Evolutionary conservation across 2,113 vertebrate genomes (phyloP), one percentile per base, ranked within the genome.

Genomic region (Saimiri boliviensis): DNA sequence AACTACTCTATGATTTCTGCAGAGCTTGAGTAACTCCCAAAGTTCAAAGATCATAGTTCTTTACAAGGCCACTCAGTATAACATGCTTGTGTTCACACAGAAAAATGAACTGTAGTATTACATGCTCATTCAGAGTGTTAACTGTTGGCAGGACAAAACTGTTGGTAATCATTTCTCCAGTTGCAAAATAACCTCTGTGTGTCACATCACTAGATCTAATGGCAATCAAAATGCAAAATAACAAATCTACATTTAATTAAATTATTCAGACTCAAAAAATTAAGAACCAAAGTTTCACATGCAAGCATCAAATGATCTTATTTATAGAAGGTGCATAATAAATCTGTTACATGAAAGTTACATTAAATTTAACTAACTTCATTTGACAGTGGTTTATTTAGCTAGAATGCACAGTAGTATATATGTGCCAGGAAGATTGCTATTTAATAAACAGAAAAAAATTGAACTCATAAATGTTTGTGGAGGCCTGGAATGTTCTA

Each of bases 81-180:
- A 97, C 90, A 30, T 93, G 93, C 84, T 20, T 86, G 35, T 91
- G 89, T 87, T 96, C 49, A 0, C 89, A 79, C 96, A 98, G 95
- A 98, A 97, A 94, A 98, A 97, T 98, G 97, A 96, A 97, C 42
- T 1, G 13, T 94, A 98, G 86, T 21, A 52, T 85, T 97, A 94
- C 90, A 7, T 96, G 97, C 97, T 98, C 98, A 96, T 98, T 98
- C 97, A 96, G 96, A 98, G 94, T 96, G 95, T 82, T 92, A 85
- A 95, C 97, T 97, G 93, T 96, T 99, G 98, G 98, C 98, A 98
- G 96, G 86, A 83, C 93, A 97, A 98, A 97, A 95, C 76, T 77
- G 80, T 95, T 97, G 97, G 94, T 97, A 98, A 97, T 98, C 96
- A 97, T 99, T 99, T 98, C 98, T 98, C 85, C 98, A 98, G 98